Evolutionary conservation across 2,113 vertebrate species (phyloP).

Genomic region (Phalacrocorax carbo): DNA sequence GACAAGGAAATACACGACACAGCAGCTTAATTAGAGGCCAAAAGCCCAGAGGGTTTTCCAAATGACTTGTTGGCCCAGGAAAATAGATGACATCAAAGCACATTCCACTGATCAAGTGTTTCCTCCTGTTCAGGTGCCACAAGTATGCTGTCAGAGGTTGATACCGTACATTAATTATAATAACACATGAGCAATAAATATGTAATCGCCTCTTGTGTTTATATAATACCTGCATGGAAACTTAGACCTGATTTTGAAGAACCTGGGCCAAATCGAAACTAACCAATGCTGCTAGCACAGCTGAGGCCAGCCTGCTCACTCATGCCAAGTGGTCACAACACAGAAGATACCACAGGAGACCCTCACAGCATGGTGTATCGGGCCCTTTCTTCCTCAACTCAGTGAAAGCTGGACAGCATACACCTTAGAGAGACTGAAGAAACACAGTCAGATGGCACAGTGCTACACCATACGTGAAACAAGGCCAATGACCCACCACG

Average conservation of each 20-base stretch:
- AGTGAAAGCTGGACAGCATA: background rate
- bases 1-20: background rate
- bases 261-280: background rate
- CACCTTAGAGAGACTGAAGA: background rate
- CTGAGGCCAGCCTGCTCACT: background rate
- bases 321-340: background rate
- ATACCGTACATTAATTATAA: background rate
- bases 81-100: background rate
- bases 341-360: background rate
- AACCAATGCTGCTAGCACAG: background rate
- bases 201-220: background rate
- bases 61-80: background rate
- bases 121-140: background rate
- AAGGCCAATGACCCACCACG: background rate
- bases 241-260: background rate
- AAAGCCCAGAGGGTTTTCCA: background rate
- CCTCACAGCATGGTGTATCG: background rate
- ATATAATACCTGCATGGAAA: background rate
- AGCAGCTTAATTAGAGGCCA: background rate
- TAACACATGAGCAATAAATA: background rate
- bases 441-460: background rate
- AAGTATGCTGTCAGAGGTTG: background rate
- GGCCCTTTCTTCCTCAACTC: background rate
- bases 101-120: background rate
- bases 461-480: background rate